Base-by-base conservation (phyloP, 2,797 vertebrate species). In the Danio albolineatus region DNA sequence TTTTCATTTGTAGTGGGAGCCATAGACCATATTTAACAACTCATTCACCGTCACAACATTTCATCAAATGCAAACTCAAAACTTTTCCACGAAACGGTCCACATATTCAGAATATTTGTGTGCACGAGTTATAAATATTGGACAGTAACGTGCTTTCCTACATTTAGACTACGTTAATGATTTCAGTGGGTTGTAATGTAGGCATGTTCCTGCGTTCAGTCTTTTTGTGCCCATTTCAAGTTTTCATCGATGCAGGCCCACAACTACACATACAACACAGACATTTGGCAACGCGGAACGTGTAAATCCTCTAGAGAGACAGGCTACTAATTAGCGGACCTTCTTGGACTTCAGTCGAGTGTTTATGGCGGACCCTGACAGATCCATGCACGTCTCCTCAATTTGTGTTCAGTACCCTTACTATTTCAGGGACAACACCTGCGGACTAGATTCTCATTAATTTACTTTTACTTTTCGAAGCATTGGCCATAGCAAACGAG, bases 311-410 rank as follows among this genome's bases (percentile, higher is more conserved):
- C 76, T 59, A 82, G 64, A 82, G 84, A 80, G 78, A 84, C 79
- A 78, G 80, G 77, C 82, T 78, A 84, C 70, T 82, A 71, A 86
- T 82, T 86, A 86, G 78, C 73, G 60, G 85, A 84, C 85, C 85
- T 73, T 61, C 80, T 82, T 59, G 77, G 74, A 80, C 43, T 72
- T 71, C 44, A 56, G 56, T 78, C 19, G 60, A 44, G 56, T 84
- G 79, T 81, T 81, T 76, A 49, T 66, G 36, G 19, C 69, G 36
- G 76, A 69, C 53, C 36, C 66, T 46, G 46, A 72, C 79, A 74
- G 62, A 78, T 74, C 71, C 14, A 16, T 53, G 41, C 44, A 21
- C 41, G 72, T 70, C 73, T 67, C 57, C 77, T 56, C 46, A 36
- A 64, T 51, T 61, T 28, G 36, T 61, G 54, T 71, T 70, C 66